Evolutionary conservation across 2,888 invertebrate genomes (phyloP).

Genomic region (Thumatha senex): DNA sequence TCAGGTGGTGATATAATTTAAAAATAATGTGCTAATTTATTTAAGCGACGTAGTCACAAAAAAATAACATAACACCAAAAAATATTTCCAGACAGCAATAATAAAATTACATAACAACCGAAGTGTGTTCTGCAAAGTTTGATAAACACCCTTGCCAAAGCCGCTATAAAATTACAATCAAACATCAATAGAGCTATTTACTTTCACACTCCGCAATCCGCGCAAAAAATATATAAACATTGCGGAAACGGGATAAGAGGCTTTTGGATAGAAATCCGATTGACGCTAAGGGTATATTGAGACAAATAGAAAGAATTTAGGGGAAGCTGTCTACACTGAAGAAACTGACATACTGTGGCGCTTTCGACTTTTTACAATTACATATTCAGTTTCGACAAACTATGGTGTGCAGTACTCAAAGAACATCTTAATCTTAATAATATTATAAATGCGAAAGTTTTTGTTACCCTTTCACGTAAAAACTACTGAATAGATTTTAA

Average conservation of each 20-base stretch:
- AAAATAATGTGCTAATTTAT: no score
- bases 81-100: no score
- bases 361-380: slow-evolving; percentile 27
- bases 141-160: background rate
- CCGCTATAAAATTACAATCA: slow-evolving; percentile 3
- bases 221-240: slow-evolving; percentile 31
- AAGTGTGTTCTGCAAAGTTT: background rate
- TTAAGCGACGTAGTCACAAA: no score
- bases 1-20: no score
- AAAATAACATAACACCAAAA: no score
- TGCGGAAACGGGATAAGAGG: slow-evolving; percentile 53
- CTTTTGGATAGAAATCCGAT: slow-evolving; percentile 53
- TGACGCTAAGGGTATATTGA: slow-evolving; percentile 52
- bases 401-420: slow-evolving; percentile 2
- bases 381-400: slow-evolving; percentile 17
- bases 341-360: slow-evolving; percentile 31
- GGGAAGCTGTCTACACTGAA: slow-evolving; percentile 35
- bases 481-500: no score
- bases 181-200: slow-evolving; percentile 1
- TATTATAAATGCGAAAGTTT: no score
- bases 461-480: no score
- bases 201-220: slow-evolving; percentile 15
- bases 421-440: no score
- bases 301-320: slow-evolving; percentile 57
- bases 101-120: background rate